Percentiles rank a stretch among this genome's conserved stretches.
Conservation (phyloP, 37 sponge, comb jelly and placozoan genomes). For the Halisarca cf. caerulea region DNA sequence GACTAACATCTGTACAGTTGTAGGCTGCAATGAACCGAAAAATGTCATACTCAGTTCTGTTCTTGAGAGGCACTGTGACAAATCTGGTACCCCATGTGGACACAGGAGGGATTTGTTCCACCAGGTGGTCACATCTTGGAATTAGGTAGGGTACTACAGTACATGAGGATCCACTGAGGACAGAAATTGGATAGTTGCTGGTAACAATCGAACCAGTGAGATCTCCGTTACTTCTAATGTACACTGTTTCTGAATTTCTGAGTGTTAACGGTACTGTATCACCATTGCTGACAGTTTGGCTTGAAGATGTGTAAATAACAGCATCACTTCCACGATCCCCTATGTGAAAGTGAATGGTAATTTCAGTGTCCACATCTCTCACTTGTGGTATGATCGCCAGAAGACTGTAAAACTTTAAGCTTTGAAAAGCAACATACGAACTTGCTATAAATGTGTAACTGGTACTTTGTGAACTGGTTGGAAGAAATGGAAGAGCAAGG, state of each 20-base stretch:
- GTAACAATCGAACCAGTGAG: slow-evolving; percentile 39
- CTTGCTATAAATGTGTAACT: background rate
- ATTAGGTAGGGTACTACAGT: background rate
- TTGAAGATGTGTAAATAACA: background rate
- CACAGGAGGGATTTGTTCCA: slow-evolving; percentile 62
- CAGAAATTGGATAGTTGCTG: slow-evolving; percentile 10
- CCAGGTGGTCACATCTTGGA: slow-evolving; percentile 51
- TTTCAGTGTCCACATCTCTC: slow-evolving; percentile 22
- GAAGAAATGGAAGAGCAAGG: slow-evolving; percentile 39
- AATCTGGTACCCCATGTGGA: slow-evolving; percentile 35
- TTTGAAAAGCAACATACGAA: background rate
- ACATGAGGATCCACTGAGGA: background rate
- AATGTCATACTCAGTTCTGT: background rate
- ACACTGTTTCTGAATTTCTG: background rate
- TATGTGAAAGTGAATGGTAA: slow-evolving; percentile 9
- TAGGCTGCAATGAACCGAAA: slow-evolving; percentile 15
- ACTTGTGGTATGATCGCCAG: slow-evolving; percentile 4
- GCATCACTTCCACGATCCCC: background rate
- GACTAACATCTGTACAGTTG: slow-evolving; percentile 6
- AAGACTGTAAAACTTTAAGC: background rate
- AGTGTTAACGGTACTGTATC: background rate
- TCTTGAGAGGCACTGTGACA: slow-evolving; percentile 28
- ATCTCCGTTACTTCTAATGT: background rate
- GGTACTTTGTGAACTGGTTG: background rate
- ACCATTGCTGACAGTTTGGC: background rate